Evolutionary conservation across 2,888 invertebrate genomes (phyloP).

Genomic region (Leptothorax acervorum): DNA sequence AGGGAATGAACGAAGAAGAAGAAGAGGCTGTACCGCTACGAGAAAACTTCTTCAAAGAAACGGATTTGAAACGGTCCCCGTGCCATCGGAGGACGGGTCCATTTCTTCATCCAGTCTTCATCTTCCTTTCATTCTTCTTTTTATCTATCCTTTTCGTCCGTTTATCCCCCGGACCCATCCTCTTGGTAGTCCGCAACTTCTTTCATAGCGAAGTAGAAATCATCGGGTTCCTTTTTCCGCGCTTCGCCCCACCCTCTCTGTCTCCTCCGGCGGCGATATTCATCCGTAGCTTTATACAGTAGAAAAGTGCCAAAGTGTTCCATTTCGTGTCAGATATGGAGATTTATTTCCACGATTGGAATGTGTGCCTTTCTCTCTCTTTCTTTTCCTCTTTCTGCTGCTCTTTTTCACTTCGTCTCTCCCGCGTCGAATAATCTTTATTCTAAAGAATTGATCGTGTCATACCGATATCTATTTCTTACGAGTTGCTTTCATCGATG

Average conservation of each 20-base stretch:
- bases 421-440: conserved; percentile 60
- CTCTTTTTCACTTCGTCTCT: background rate
- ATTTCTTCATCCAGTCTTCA: conserved; percentile 67
- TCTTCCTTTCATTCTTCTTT: conserved; percentile 61
- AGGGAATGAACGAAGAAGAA: conserved; percentile 46
- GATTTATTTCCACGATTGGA: conserved; percentile 82
- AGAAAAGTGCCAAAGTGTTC: conserved; percentile 78
- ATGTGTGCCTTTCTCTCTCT: conserved; percentile 27
- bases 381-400: background rate
- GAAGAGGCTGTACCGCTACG: conserved; percentile 55
- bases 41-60: conserved; percentile 69
- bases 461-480: conserved; percentile 81
- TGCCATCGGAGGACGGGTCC: conserved; percentile 67
- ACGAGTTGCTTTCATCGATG: conserved; percentile 65
- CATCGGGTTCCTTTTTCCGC: conserved; percentile 76
- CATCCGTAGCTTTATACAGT: conserved; percentile 65
- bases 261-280: conserved; percentile 65
- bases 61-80: conserved; percentile 80
- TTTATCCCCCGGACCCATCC: conserved; percentile 62
- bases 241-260: conserved; percentile 60
- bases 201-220: conserved; percentile 75
- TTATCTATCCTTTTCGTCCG: conserved; percentile 52
- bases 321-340: conserved; percentile 82
- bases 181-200: conserved; percentile 58
- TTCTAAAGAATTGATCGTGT: conserved; percentile 83